These are phyloP conservation scores for Perdita meconis DNA, from an alignment of 2,888 invertebrate species.

Conservation along the genomic window DNA sequence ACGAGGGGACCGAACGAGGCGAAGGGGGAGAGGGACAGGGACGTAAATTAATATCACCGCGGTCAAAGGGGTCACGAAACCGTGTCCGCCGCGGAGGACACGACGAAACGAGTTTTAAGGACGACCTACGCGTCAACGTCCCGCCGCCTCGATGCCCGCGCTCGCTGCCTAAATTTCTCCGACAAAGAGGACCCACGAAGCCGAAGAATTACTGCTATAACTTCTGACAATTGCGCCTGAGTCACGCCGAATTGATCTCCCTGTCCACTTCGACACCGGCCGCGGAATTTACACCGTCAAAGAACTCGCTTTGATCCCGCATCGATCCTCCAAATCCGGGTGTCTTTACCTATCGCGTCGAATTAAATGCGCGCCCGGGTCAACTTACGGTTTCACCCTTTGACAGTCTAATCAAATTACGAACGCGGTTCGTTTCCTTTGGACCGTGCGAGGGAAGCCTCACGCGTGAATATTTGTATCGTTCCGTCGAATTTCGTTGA, in stretches of 20 bases:
- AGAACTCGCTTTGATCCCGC: no score
- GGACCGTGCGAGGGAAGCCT: no score
- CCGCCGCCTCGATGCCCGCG: constrained; percentile 15
- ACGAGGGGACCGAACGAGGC: no score
- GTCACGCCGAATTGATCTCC: constrained; percentile 48
- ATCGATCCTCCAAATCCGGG: neutral
- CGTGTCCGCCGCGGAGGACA: constrained; percentile 25
- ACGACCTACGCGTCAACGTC: constrained; percentile 27
- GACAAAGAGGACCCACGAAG: constrained; percentile 40
- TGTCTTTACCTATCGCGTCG: neutral
- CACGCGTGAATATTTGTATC: no score
- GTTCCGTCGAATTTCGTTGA: no score
- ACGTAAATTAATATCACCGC: constrained; percentile 39
- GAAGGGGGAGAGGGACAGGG: no score
- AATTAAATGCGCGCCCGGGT: no score
- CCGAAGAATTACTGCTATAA: constrained; percentile 57
- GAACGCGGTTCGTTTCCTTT: no score
- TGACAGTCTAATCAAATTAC: no score
- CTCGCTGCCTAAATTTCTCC: constrained; percentile 47
- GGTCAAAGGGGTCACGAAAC: constrained; percentile 38
- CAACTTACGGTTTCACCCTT: neutral
- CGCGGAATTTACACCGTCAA: constrained; percentile 27
- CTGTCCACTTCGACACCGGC: constrained; percentile 2
- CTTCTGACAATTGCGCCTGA: constrained; percentile 48
- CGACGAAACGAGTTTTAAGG: constrained; percentile 21